A percentile compares a stretch with the other conserved stretches of the same genome.
phyloP scores from a whole-genome alignment of 2,797 vertebrate genomes.

The Petrocephalus sullivani region DNA sequence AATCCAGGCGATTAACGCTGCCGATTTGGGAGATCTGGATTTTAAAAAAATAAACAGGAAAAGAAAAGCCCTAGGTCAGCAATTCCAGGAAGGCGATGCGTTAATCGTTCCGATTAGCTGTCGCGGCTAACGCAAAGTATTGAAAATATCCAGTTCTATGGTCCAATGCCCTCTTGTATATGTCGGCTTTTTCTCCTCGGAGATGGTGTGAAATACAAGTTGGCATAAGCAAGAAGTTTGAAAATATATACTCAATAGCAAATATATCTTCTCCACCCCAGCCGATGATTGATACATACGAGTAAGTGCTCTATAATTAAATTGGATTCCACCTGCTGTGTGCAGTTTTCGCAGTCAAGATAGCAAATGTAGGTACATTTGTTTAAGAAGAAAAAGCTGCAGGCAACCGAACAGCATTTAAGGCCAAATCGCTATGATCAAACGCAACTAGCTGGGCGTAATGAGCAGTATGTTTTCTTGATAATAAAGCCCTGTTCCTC shows the following conservation, averaged over 20 bases:
- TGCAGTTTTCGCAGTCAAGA: constrained; percentile 29
- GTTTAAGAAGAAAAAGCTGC: constrained; percentile 9
- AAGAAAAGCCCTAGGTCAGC: constrained; percentile 30
- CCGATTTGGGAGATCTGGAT: background rate
- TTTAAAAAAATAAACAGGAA: background rate
- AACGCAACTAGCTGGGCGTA: constrained; percentile 28
- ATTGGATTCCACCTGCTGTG: constrained; percentile 32
- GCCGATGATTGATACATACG: constrained; percentile 21
- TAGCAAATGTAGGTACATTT: constrained; percentile 20
- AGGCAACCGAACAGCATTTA: constrained; percentile 18
- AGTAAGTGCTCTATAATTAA: constrained; percentile 34
- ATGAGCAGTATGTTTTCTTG: constrained; percentile 53
- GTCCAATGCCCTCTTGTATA: constrained; percentile 32
- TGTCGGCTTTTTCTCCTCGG: constrained; percentile 27
- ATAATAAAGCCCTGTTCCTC: constrained; percentile 53
- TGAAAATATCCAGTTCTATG: constrained; percentile 39
- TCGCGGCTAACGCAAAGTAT: constrained; percentile 49
- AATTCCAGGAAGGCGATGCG: constrained; percentile 46
- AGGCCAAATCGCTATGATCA: constrained; percentile 31
- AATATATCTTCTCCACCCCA: constrained; percentile 26
- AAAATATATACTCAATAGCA: constrained; percentile 25
- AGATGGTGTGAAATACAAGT: constrained; percentile 30
- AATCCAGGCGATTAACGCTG: constrained; percentile 24
- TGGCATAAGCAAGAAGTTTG: constrained; percentile 25
- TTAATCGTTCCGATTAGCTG: constrained; percentile 46